phyloP scores from a whole-genome alignment of 2,888 invertebrate genomes.

The Sycophila texana region DNA sequence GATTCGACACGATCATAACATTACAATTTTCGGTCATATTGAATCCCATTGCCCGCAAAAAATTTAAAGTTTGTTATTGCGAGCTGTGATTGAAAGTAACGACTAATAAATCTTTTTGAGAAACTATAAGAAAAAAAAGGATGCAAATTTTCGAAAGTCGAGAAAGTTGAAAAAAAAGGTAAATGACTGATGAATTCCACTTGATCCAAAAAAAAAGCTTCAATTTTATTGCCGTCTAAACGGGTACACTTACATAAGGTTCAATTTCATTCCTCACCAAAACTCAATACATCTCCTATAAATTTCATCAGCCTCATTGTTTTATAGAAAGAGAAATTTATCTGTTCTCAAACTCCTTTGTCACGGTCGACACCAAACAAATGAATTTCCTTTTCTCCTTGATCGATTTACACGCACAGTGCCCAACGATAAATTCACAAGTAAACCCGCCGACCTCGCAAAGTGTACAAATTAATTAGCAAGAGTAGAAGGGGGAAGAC shows the following conservation, averaged over 20 bases:
- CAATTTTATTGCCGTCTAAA: neutral
- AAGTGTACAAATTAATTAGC: no score
- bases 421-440: no score
- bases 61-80: neutral
- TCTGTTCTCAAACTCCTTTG: neutral
- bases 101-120: neutral
- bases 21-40: neutral
- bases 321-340: neutral
- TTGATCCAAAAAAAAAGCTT: neutral
- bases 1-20: neutral
- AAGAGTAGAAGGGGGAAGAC: no score
- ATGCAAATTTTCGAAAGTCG: neutral
- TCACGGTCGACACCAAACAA: neutral
- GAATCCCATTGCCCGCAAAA: no score
- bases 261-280: neutral
- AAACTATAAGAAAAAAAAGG: neutral
- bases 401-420: neutral
- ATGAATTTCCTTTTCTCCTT: neutral
- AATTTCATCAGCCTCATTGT: neutral
- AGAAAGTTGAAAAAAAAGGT: neutral
- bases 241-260: neutral
- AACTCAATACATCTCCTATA: neutral
- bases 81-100: neutral
- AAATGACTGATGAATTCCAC: neutral
- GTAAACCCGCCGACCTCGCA: no score